Evolutionary conservation across 2,888 invertebrate species (phyloP), one percentile per base, ranked within the genome.

Genomic region (Aelia acuminata): DNA sequence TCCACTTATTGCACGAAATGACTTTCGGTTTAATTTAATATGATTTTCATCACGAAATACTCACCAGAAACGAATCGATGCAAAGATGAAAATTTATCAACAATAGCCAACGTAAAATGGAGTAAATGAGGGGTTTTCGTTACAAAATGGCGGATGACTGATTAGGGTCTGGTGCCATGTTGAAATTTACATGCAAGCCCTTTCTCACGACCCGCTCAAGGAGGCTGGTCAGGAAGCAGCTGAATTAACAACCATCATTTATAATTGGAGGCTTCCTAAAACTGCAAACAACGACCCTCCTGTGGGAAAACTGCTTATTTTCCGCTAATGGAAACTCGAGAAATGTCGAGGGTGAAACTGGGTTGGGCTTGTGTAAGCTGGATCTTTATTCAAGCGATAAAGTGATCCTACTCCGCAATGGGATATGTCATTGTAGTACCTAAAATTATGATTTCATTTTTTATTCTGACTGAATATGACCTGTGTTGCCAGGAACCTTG

Each of bases 121-220:
- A 49, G 85, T 50, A 50, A 85, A 85, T 85, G 20, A 35, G 35
- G 85, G 85, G 85, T 85, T 85, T 85, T 22, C 10, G 47, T 35
- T 85, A 85, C 50, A 85, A 85, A 85, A 85, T 85, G 85, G 85
- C 85, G 85, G 85, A 35, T 85, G 85, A 85, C 50, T 85, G 85
- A 85, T 85, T 85, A 85, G 85, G n/a, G 3, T 15, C 35, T 22
- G 85, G 85, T 85, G 47, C 85, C 85, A 85, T 85, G 85, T 85
- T 85, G 85, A 85, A 85, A 50, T 84, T 85, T 85, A 85, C 85
- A 85, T 85, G 85, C 85, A 85, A 49, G 35, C 35, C 26, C 20
- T 50, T 85, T 50, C 85, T 85, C 85, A 85, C 85, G 85, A 75
- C 75, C 75, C 39, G 39, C 75, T 75, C 75, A 75, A 75, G 75